Percentiles rank a stretch among this genome's conserved stretches.
phyloP scores from a whole-genome alignment of 2,113 vertebrate species.

The Phyllopteryx taeniolatus region DNA sequence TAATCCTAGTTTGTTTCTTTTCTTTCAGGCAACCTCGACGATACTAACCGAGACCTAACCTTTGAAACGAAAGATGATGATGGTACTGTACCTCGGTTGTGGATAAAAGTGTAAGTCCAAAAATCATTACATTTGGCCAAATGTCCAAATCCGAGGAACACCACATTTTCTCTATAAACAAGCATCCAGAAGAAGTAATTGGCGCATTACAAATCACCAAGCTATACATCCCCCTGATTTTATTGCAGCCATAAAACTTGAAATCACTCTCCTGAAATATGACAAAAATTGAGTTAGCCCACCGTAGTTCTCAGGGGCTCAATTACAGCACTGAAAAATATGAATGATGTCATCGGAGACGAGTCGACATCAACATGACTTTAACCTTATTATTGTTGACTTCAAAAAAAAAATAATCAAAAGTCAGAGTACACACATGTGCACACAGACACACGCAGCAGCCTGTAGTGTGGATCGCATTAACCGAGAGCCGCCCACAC shows the following conservation, averaged over 20 bases:
- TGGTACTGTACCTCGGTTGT: neutral
- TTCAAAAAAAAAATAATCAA: neutral
- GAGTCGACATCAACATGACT: neutral
- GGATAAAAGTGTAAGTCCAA: neutral
- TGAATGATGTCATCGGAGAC: neutral
- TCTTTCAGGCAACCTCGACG: neutral
- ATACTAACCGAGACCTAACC: neutral
- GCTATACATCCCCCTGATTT: neutral
- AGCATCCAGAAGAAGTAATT: neutral
- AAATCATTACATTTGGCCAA: neutral
- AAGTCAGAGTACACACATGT: neutral
- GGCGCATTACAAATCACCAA: neutral
- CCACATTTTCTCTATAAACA: neutral
- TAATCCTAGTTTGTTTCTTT: neutral
- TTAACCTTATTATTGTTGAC: neutral
- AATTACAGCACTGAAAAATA: neutral
- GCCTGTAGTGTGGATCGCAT: constrained; percentile 52
- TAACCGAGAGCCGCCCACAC: constrained; percentile 65
- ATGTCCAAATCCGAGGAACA: neutral
- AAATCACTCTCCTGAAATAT: neutral
- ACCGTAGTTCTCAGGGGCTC: neutral
- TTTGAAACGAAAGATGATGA: neutral
- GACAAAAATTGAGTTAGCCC: neutral
- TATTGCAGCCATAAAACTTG: neutral
- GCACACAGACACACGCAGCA: constrained; percentile 7